Evolutionary conservation across 1,140 invertebrate species (phyloP).

Genomic region (Bombus sibiricus): DNA sequence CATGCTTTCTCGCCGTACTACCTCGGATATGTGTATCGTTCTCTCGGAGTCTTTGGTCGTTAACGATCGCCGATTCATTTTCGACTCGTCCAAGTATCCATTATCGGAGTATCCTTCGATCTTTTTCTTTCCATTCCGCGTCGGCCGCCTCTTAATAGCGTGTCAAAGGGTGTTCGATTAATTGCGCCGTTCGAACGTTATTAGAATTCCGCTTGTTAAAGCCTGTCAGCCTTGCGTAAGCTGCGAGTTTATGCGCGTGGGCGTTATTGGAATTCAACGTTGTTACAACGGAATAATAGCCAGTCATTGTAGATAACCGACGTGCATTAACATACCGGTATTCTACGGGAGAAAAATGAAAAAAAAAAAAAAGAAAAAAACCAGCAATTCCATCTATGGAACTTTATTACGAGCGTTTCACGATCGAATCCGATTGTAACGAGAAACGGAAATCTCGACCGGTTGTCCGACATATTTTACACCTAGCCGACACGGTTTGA

Average conservation of each 20-base stretch:
- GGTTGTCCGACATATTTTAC: not conserved
- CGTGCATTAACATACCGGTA: not conserved
- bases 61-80: not conserved
- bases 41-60: not conserved
- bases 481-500: too few species aligned
- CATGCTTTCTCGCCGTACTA: not conserved
- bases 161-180: constrained; percentile 16
- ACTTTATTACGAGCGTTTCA: not conserved
- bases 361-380: not conserved
- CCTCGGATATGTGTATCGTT: not conserved
- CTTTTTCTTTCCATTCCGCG: too few species aligned
- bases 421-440: not conserved
- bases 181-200: constrained; percentile 9
- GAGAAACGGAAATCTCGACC: not conserved
- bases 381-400: not conserved
- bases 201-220: constrained; percentile 13
- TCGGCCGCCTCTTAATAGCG: not conserved
- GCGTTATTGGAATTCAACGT: constrained; percentile 16
- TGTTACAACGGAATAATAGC: constrained; percentile 8
- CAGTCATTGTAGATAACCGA: not conserved
- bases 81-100: not conserved
- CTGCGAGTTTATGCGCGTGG: not conserved
- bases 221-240: not conserved
- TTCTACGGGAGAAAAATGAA: not conserved
- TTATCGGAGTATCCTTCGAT: not conserved